Percentiles rank a stretch among this genome's conserved stretches.
These are phyloP conservation scores for Brachyhypopomus gauderio DNA, from an alignment of 2,113 vertebrate genomes.

Conservation along the genomic window DNA sequence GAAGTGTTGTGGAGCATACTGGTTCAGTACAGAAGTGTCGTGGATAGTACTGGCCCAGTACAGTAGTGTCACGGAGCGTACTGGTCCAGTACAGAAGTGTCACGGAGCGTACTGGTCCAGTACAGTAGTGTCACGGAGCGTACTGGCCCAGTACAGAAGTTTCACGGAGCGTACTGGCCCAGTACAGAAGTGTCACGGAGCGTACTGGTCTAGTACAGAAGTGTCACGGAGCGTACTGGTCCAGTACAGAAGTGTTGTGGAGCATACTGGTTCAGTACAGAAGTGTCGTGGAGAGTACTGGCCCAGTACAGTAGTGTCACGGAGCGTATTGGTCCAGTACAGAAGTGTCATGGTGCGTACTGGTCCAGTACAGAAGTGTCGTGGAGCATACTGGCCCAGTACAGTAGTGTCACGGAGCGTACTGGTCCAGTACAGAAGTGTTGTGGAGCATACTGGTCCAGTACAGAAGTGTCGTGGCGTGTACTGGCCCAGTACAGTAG, in stretches of 20 bases:
- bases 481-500: too few species aligned
- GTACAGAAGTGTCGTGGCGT: too few species aligned
- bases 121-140: too few species aligned
- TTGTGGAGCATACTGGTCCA: constrained; percentile 60
- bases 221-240: constrained; percentile 63
- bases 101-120: constrained; percentile 60
- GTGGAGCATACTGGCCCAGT: constrained; percentile 60
- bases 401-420: too few species aligned
- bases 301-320: constrained; percentile 52
- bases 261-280: too few species aligned
- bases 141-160: constrained; percentile 54
- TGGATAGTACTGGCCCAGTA: too few species aligned
- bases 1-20: constrained; percentile 63
- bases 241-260: too few species aligned
- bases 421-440: constrained; percentile 55
- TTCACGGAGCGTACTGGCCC: constrained; percentile 61
- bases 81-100: constrained; percentile 56
- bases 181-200: too few species aligned
- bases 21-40: too few species aligned
- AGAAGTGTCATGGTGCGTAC: too few species aligned
- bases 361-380: constrained; percentile 55
- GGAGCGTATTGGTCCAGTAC: constrained; percentile 61
- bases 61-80: constrained; percentile 62
- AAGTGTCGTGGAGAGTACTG: constrained; percentile 63
- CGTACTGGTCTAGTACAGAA: too few species aligned